A percentile compares a stretch with the other conserved stretches of the same genome.
Conservation (phyloP, 2,113 vertebrate species). For the Podocnemis expansa region DNA sequence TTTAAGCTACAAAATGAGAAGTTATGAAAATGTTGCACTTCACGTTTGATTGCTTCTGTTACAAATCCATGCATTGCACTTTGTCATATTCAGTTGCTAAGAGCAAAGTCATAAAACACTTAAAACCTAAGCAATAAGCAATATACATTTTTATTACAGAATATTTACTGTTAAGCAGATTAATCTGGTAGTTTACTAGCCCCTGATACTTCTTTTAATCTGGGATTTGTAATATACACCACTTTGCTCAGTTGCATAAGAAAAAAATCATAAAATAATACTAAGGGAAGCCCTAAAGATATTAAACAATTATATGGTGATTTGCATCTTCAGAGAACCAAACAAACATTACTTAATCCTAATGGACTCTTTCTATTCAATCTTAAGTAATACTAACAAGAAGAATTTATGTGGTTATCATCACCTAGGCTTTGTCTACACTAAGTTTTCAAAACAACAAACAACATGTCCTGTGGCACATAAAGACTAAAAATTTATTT, state of each 20-base stretch:
- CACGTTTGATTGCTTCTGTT: background rate
- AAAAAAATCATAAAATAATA: background rate
- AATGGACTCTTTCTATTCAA: background rate
- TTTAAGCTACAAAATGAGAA: background rate
- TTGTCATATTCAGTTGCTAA: background rate
- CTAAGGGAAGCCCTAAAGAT: background rate
- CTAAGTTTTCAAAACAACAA: background rate
- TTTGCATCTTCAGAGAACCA: background rate
- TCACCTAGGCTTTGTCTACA: background rate
- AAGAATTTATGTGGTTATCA: rapidly evolving
- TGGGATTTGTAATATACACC: background rate
- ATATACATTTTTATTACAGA: rapidly evolving
- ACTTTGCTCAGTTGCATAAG: background rate
- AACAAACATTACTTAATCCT: background rate
- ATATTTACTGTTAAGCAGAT: background rate
- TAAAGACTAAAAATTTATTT: no score
- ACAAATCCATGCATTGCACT: background rate
- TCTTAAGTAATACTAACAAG: background rate
- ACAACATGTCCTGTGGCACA: no score
- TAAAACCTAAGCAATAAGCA: background rate
- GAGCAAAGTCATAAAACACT: background rate
- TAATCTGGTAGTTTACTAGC: background rate
- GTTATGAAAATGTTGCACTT: background rate
- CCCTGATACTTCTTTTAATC: background rate
- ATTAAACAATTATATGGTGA: background rate